Conservation (phyloP, 2,797 vertebrate genomes). For the Phalloptychus januarius region DNA sequence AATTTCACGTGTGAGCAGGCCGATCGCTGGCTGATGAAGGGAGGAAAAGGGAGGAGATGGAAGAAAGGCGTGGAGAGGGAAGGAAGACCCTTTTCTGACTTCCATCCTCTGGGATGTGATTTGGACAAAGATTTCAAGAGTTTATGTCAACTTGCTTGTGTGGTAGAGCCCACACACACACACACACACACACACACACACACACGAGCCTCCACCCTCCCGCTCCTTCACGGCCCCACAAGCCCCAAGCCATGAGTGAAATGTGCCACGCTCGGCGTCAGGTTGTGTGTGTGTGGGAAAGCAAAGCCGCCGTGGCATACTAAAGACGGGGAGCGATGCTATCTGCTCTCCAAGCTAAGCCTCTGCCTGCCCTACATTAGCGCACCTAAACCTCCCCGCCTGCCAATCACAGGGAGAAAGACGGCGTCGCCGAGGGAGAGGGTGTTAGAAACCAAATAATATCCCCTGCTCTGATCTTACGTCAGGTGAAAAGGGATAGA, state of each 20-base stretch:
- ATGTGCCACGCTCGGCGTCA: slow-evolving; percentile 63
- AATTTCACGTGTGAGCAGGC: slow-evolving; percentile 84
- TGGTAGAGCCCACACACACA: slow-evolving; percentile 39
- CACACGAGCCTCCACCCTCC: slow-evolving; percentile 51
- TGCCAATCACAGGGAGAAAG: slow-evolving; percentile 77
- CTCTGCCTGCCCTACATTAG: slow-evolving; percentile 79
- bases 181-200: not conserved
- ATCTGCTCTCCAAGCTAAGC: slow-evolving; percentile 78
- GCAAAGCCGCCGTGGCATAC: slow-evolving; percentile 72
- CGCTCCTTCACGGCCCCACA: slow-evolving; percentile 69
- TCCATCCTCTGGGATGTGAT: slow-evolving; percentile 65
- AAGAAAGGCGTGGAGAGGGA: slow-evolving; percentile 19
- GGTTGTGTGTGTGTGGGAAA: slow-evolving; percentile 32
- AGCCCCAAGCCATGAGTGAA: slow-evolving; percentile 79
- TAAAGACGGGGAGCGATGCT: slow-evolving; percentile 78
- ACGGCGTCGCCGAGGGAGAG: slow-evolving; percentile 68
- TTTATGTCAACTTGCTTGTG: slow-evolving; percentile 40
- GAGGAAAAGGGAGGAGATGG: slow-evolving; percentile 53
- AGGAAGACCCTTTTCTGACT: slow-evolving; percentile 47
- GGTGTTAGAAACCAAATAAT: slow-evolving; percentile 70
- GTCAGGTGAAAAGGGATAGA: slow-evolving; percentile 65
- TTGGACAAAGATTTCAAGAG: slow-evolving; percentile 67
- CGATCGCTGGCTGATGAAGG: slow-evolving; percentile 57
- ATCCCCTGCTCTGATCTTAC: slow-evolving; percentile 70
- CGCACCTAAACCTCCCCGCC: slow-evolving; percentile 73